Percentiles rank a stretch among this genome's conserved stretches.
Conservation (phyloP, 2,888 invertebrate species). For the Sialis lutaria region DNA sequence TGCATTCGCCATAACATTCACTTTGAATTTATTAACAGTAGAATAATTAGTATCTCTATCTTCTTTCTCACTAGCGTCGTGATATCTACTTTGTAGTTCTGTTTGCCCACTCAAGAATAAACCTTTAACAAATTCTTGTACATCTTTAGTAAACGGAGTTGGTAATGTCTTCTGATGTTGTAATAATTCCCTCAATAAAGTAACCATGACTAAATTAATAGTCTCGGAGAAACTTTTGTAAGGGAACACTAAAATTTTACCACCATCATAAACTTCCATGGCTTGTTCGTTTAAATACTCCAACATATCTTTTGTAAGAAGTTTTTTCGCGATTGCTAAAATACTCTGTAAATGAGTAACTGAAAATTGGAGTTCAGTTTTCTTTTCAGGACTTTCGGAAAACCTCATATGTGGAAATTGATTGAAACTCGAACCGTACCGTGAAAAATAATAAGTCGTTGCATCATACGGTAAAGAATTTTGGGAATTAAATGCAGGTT, state of each 20-base stretch:
- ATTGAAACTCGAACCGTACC: constrained; percentile 85
- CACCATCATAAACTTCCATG: constrained; percentile 55
- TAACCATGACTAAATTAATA: constrained; percentile 82
- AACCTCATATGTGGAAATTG: constrained; percentile 72
- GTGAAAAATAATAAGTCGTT: constrained; percentile 73
- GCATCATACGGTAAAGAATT: constrained; percentile 51
- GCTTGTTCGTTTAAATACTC: constrained; percentile 71
- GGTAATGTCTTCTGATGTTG: constrained; percentile 84
- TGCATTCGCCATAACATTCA: constrained; percentile 92
- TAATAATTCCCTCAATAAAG: constrained; percentile 74
- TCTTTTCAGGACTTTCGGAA: constrained; percentile 52
- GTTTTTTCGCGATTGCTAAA: constrained; percentile 61
- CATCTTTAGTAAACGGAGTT: constrained; percentile 79
- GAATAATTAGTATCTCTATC: constrained; percentile 64
- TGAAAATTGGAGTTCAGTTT: constrained; percentile 46
- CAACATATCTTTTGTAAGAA: constrained; percentile 69
- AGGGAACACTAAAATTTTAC: constrained; percentile 59
- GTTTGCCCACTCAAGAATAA: constrained; percentile 86
- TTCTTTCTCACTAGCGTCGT: constrained; percentile 69
- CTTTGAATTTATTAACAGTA: constrained; percentile 77
- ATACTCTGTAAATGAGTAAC: constrained; percentile 68
- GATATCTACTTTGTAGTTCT: constrained; percentile 72
- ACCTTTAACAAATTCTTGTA: constrained; percentile 78
- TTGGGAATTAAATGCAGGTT: constrained; percentile 15
- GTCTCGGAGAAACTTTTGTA: constrained; percentile 93